Base-by-base conservation (phyloP, 1,140 invertebrate species). In the Eulimnadia texana region DNA sequence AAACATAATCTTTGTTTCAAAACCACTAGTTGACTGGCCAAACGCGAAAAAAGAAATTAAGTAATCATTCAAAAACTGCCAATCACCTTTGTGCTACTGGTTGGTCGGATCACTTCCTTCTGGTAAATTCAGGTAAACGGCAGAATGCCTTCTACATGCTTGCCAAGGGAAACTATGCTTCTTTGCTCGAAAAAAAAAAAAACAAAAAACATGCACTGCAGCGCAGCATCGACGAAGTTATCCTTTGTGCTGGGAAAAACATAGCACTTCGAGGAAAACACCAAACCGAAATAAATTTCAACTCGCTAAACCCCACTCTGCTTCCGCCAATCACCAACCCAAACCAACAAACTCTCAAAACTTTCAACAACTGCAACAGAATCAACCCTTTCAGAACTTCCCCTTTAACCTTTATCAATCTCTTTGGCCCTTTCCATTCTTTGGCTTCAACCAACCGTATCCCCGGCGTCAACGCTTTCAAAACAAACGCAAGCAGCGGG, bases 181-280 rank as follows among this genome's bases (percentile, higher is more conserved):
- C 19, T 22, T 11, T 22, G 54, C 16, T 9, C 3, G 1, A n/a
- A n/a, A n/a, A n/a, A n/a, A n/a, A n/a, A n/a, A n/a, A n/a, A n/a
- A n/a, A n/a, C n/a, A 56, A 27, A 29, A 27, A 56, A 27, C 54
- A 56, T n/a, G 54, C 54, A 24, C 25, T 56, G 16, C 20, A 19
- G 54, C 3, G 54, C 9, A 56, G 20, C n/a, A 29, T 56, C 16
- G 29, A 56, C 29, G n/a, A 22, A 22, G 54, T 56, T 9, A 19
- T 56, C 9, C 16, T 56, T n/a, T 56, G 54, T n/a, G 54, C 19
- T 10, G 25, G 54, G 25, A 56, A 56, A n/a, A 56, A 56, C 29
- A 56, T 56, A 22, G 54, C 54, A n/a, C 29, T 56, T 3, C 20
- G 54, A 56, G 54, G 54, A 56, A 22, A 24, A 11, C 19, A 56